Base-by-base conservation (phyloP, 2,113 vertebrate genomes). In the Phalacrocorax aristotelis region DNA sequence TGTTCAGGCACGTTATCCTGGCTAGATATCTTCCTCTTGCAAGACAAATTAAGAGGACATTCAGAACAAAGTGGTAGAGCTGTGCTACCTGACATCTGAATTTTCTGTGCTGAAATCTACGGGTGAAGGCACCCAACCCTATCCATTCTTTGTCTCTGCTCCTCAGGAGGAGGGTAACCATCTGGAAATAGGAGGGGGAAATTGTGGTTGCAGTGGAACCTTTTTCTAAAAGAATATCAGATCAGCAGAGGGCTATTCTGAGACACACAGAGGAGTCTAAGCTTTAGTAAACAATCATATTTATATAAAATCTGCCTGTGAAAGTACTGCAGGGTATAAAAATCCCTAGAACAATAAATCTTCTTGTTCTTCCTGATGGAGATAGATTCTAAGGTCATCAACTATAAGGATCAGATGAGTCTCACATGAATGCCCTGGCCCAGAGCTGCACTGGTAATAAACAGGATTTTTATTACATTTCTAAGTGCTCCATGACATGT, bases 401-500 rank as follows among this genome's bases (percentile, higher is more conserved):
- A 36, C 90, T 83, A 13, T 82, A 96, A 92, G 62, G 78, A 94
- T 91, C 70, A 46, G 51, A 86, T 77, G 86, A 97, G 75, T 96
- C 93, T 95, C 93, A 96, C 85, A 88, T 93, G 96, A 97, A 83
- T 81, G 85, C 85, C 95, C 89, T 95, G 92, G 90, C 89, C 86
- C 86, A 84, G 82, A 95, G 80, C 78, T 86, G 95, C 81, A 51
- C 54, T 89, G 55, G 83, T 91, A 89, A 95, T 95, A 97, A 97
- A 96, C 84, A 95, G 80, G 26, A 75, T 92, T 98, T 95, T 95
- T 95, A 95, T 94, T 95, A 95, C 94, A 95, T 95, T 96, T 97
- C 87, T 81, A 94, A 97, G 84, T 93, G 89, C 77, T 96, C 85
- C 64, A 58, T 90, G 89, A 87, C 86, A 76, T 92, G 68, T 97